Conservation (phyloP, 2,113 vertebrate genomes). For the Nyctibius bracteatus region DNA sequence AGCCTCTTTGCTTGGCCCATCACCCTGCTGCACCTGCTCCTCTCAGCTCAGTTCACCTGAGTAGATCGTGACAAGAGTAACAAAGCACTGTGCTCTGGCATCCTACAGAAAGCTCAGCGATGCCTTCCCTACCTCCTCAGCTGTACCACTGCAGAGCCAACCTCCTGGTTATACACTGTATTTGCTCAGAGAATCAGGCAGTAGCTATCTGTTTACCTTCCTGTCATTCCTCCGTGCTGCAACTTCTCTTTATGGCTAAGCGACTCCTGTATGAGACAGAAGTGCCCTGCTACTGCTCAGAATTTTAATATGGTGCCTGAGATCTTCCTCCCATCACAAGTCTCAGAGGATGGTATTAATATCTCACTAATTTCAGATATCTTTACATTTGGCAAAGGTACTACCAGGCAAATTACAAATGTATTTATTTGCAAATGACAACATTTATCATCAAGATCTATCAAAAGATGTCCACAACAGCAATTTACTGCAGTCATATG, state of each 20-base stretch:
- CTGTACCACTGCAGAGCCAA: background rate
- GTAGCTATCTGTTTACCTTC: background rate
- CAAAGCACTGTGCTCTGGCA: background rate
- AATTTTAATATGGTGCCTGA: background rate
- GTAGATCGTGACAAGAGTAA: slow-evolving; percentile 53
- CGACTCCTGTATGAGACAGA: background rate
- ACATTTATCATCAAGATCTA: background rate
- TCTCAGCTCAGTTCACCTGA: slow-evolving; percentile 56
- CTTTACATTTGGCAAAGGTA: background rate
- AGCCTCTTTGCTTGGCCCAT: slow-evolving; percentile 36
- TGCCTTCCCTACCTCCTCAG: background rate
- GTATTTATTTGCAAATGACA: background rate
- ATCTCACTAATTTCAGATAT: background rate
- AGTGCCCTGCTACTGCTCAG: background rate
- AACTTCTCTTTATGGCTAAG: background rate
- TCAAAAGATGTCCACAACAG: background rate
- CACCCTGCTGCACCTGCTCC: slow-evolving; percentile 53
- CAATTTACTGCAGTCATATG: background rate
- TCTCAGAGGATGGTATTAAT: background rate
- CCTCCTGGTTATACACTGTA: background rate
- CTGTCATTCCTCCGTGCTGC: background rate
- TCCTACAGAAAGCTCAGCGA: background rate
- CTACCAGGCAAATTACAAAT: background rate
- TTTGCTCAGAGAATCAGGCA: slow-evolving; percentile 9
- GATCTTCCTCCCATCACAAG: background rate